Percentiles rank a stretch among this genome's conserved stretches.
These are phyloP conservation scores for Xestia rhomboidea DNA, from an alignment of 2,888 invertebrate species.

Conservation along the genomic window DNA sequence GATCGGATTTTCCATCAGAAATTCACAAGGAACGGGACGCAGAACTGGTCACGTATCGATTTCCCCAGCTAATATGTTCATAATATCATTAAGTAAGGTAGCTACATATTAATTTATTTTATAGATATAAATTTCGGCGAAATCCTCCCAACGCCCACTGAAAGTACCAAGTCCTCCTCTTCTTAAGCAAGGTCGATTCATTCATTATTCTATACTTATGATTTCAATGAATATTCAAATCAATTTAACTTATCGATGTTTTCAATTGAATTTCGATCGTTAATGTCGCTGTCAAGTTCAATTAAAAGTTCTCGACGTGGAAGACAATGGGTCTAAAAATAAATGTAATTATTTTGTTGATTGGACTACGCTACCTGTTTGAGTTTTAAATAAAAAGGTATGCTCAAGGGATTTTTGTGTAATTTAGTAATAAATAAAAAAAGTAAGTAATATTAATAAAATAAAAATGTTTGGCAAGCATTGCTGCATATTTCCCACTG, in stretches of 20 bases:
- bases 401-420: too few species aligned
- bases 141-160: not conserved
- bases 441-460: not conserved
- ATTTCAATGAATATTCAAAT: constrained; percentile 42
- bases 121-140: not conserved
- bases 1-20: not conserved
- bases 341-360: constrained; percentile 28
- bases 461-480: too few species aligned
- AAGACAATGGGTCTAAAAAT: constrained; percentile 21
- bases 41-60: not conserved
- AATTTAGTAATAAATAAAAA: too few species aligned
- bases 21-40: not conserved
- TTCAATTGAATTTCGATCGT: constrained; percentile 29
- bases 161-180: constrained; percentile 18
- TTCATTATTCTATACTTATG: constrained; percentile 15
- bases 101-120: not conserved
- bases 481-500: too few species aligned
- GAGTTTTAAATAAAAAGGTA: not conserved
- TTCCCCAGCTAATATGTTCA: not conserved
- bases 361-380: constrained; percentile 2
- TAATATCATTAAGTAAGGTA: not conserved
- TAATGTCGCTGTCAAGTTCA: constrained; percentile 38
- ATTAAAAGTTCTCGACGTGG: constrained; percentile 25
- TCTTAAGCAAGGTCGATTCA: constrained; percentile 8
- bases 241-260: constrained; percentile 37